Evolutionary conservation across 2,797 vertebrate genomes (phyloP).

Genomic region (Xenopus petersii): DNA sequence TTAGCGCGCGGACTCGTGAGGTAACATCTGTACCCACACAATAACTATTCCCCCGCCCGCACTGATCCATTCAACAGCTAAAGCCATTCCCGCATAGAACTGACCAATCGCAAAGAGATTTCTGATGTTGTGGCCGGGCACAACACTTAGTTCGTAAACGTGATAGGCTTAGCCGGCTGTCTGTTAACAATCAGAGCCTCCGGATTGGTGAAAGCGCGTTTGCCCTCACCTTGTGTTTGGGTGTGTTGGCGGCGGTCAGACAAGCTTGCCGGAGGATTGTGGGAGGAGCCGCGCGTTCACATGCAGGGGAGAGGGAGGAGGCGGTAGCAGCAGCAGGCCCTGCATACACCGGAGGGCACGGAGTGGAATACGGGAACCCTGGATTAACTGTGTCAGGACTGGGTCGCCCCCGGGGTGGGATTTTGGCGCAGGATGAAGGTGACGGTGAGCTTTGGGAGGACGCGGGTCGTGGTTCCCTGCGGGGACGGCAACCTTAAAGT

Average conservation of each 20-base stretch:
- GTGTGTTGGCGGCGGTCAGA: slow-evolving; percentile 22
- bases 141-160: background rate
- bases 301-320: slow-evolving; percentile 46
- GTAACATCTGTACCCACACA: too few species aligned
- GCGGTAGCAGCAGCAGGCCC: slow-evolving; percentile 40
- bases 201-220: slow-evolving; percentile 24
- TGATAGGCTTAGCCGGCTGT: background rate
- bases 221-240: background rate
- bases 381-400: slow-evolving; percentile 25
- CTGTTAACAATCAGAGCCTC: background rate
- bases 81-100: too few species aligned
- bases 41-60: too few species aligned
- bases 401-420: background rate
- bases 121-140: background rate
- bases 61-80: too few species aligned
- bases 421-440: slow-evolving; percentile 82
- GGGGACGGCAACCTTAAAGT: slow-evolving; percentile 88
- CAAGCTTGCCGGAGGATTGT: slow-evolving; percentile 24
- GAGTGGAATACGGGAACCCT: slow-evolving; percentile 35
- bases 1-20: too few species aligned
- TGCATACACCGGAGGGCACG: slow-evolving; percentile 31
- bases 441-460: slow-evolving; percentile 94
- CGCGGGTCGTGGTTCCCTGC: slow-evolving; percentile 93
- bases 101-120: slow-evolving; percentile 11
- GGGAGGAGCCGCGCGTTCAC: slow-evolving; percentile 34